phyloP scores from a whole-genome alignment of 2,113 vertebrate genomes.

The Lutjanus erythropterus region DNA sequence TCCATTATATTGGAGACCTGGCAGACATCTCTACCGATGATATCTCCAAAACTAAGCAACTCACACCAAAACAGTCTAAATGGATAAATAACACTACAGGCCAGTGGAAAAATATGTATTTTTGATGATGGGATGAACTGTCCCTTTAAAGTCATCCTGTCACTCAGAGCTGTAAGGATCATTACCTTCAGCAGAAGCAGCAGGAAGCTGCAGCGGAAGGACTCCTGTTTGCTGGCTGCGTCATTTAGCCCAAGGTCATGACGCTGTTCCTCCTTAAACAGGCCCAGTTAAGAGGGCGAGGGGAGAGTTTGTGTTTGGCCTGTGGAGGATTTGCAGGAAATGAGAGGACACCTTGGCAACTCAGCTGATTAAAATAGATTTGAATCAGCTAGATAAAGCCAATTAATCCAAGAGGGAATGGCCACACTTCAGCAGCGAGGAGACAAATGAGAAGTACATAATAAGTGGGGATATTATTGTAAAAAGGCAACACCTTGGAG shows the following conservation, averaged over 20 bases:
- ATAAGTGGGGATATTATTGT: not conserved
- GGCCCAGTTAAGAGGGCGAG: not conserved
- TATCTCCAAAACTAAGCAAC: too few relatives aligned
- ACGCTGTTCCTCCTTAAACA: slow-evolving; percentile 54
- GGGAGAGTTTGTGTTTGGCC: not conserved
- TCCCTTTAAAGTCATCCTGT: slow-evolving; percentile 4
- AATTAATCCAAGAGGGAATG: not conserved
- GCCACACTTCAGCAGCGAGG: too few relatives aligned
- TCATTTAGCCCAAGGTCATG: slow-evolving; percentile 72
- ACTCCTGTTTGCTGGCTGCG: slow-evolving; percentile 45
- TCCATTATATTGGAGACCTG: too few relatives aligned
- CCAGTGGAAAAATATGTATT: too few relatives aligned
- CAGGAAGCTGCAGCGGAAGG: slow-evolving; percentile 73
- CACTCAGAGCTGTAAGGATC: not conserved
- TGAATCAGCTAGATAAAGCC: not conserved
- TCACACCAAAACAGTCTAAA: too few relatives aligned
- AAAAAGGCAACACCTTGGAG: not conserved
- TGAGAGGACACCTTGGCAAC: not conserved
- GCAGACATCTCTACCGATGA: too few relatives aligned
- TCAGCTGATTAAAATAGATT: not conserved
- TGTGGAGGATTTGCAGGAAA: not conserved
- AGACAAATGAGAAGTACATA: not conserved
- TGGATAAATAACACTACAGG: too few relatives aligned
- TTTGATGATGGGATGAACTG: too few relatives aligned
- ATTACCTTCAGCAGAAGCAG: slow-evolving; percentile 25